Conservation (phyloP, 2,113 vertebrate genomes). For the Sporophila hypoxantha region DNA sequence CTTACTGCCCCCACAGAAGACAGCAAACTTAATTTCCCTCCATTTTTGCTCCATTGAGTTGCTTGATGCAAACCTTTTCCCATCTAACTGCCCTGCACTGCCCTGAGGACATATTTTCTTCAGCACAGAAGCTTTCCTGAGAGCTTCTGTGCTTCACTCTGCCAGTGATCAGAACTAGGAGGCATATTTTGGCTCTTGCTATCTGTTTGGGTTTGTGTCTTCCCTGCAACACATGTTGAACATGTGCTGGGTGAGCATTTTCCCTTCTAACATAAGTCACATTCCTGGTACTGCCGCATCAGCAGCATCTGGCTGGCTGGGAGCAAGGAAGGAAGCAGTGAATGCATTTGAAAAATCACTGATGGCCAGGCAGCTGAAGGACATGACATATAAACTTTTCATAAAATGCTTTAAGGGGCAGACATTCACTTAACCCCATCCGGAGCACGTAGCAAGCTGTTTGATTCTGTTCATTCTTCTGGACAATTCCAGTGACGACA, state of each 20-base stretch:
- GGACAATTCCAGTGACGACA: not conserved
- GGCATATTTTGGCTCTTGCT: not conserved
- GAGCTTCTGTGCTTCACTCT: not conserved
- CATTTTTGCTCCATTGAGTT: not conserved
- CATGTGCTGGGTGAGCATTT: not conserved
- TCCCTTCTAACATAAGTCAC: not conserved
- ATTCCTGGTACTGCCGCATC: not conserved
- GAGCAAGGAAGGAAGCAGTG: not conserved
- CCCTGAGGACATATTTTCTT: not conserved
- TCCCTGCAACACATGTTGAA: not conserved
- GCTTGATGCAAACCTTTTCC: not conserved
- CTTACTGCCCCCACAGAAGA: not conserved
- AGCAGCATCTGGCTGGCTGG: not conserved
- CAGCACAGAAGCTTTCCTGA: not conserved
- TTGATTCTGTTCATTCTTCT: not conserved
- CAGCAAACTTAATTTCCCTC: not conserved
- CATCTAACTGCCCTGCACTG: rapidly evolving
- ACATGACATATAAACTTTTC: constrained; percentile 7
- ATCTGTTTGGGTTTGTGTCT: not conserved
- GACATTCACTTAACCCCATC: constrained; percentile 4
- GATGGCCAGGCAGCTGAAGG: constrained; percentile 7
- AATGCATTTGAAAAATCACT: constrained; percentile 9
- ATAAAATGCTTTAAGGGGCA: not conserved
- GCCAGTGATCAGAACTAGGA: not conserved
- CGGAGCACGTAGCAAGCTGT: not conserved